Conservation (phyloP, 2,888 invertebrate genomes). For the Pherbina coryleti region DNA sequence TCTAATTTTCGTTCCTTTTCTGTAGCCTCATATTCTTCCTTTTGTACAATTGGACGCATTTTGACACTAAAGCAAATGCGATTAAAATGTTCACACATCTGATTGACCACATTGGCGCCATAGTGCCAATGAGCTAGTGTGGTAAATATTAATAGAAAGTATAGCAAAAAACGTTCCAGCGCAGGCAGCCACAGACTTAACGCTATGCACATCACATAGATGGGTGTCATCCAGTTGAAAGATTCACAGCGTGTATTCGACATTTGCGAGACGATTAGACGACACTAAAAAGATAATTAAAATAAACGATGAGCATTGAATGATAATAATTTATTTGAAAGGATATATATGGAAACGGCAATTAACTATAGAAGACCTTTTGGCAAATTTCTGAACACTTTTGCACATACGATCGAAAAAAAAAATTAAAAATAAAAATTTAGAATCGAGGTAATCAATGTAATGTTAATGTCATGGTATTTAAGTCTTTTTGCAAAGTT, state of each 20-base stretch:
- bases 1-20: conserved; percentile 7
- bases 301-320: background rate
- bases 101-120: conserved; percentile 92
- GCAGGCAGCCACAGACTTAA: conserved; percentile 63
- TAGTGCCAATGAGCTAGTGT: conserved; percentile 90
- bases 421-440: too few species aligned
- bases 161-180: conserved; percentile 79
- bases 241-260: conserved; percentile 90
- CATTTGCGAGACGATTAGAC: conserved; percentile 98
- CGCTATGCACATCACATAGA: conserved; percentile 60
- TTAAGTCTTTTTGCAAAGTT: too few species aligned
- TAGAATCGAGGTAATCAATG: too few species aligned
- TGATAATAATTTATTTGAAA: too few species aligned
- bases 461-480: too few species aligned
- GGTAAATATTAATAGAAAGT: conserved; percentile 78
- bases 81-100: conserved; percentile 94
- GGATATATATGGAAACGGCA: too few species aligned
- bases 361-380: too few species aligned
- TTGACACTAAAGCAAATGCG: conserved; percentile 83
- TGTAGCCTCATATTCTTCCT: background rate
- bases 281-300: conserved; percentile 77
- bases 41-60: conserved; percentile 42
- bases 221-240: conserved; percentile 71
- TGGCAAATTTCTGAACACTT: too few species aligned
- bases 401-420: too few species aligned